phyloP scores from a whole-genome alignment of 1,140 invertebrate species.

The Drosophila fuyamai region DNA sequence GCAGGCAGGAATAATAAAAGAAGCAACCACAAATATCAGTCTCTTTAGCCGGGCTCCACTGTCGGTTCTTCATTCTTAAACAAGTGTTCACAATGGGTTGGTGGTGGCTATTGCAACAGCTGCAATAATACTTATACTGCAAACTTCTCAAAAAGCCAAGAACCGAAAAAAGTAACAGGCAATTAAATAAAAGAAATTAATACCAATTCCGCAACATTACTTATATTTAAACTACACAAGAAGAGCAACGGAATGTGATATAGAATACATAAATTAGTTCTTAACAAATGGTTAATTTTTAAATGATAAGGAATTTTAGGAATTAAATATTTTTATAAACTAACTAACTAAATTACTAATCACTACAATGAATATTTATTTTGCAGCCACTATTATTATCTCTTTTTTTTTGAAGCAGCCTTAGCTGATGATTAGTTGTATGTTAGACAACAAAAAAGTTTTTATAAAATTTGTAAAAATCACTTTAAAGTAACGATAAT shows the following conservation, averaged over 20 bases:
- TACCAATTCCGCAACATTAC: slow-evolving; percentile 16
- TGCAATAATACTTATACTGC: slow-evolving; percentile 50
- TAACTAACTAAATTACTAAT: no score
- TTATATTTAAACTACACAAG: neutral
- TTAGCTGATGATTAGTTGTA: no score
- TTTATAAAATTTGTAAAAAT: no score
- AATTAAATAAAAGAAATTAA: slow-evolving; percentile 22
- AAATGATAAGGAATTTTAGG: no score
- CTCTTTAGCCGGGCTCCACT: slow-evolving; percentile 5
- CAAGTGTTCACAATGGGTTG: neutral
- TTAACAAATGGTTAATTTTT: neutral
- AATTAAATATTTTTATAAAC: no score
- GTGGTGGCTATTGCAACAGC: slow-evolving; percentile 36
- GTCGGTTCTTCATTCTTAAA: slow-evolving; percentile 1
- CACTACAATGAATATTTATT: no score
- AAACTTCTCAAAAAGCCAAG: slow-evolving; percentile 51
- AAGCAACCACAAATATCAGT: slow-evolving; percentile 48
- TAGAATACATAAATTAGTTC: neutral
- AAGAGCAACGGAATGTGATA: neutral
- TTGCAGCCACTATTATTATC: no score
- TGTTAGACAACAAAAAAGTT: no score
- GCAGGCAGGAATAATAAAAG: slow-evolving; percentile 49
- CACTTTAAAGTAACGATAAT: no score
- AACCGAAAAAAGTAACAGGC: slow-evolving; percentile 39
- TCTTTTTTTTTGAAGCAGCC: no score